phyloP scores from a whole-genome alignment of 2,797 vertebrate species.

The Semotilus atromaculatus region DNA sequence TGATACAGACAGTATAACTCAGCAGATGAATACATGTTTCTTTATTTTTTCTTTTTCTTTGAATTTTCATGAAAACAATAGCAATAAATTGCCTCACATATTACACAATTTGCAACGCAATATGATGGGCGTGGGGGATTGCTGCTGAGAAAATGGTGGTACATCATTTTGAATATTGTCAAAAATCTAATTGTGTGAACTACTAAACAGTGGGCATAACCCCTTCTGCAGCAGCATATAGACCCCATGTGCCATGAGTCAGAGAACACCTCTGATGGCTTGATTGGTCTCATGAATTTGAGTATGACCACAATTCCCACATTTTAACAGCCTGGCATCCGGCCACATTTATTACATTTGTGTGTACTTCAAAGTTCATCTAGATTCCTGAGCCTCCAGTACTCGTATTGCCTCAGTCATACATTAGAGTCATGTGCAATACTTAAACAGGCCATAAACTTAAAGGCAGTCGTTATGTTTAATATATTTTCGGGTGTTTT shows the following conservation, averaged over 20 bases:
- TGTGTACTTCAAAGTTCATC: conserved; percentile 74
- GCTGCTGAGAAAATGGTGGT: neutral
- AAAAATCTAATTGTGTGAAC: neutral
- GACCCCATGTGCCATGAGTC: neutral
- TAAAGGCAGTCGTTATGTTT: conserved; percentile 71
- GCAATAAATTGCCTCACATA: neutral
- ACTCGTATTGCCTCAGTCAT: conserved; percentile 71
- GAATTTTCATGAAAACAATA: neutral
- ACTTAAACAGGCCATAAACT: conserved; percentile 78
- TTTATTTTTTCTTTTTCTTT: neutral
- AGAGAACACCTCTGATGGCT: conserved; percentile 62
- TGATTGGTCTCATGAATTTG: conserved; percentile 55
- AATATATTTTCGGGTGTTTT: conserved; percentile 71
- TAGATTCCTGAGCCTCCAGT: conserved; percentile 65
- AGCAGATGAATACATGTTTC: neutral
- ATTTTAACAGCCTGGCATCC: conserved; percentile 68
- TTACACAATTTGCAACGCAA: neutral
- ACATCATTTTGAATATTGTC: neutral
- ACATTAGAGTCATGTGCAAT: conserved; percentile 74
- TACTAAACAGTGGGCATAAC: neutral
- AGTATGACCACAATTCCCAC: conserved; percentile 67
- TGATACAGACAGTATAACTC: conserved; percentile 13
- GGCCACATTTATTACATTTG: conserved; percentile 69
- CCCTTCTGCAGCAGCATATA: neutral
- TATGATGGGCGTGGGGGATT: too few relatives aligned